phyloP scores from a whole-genome alignment of 2,888 invertebrate species.

The Cephus runcator region DNA sequence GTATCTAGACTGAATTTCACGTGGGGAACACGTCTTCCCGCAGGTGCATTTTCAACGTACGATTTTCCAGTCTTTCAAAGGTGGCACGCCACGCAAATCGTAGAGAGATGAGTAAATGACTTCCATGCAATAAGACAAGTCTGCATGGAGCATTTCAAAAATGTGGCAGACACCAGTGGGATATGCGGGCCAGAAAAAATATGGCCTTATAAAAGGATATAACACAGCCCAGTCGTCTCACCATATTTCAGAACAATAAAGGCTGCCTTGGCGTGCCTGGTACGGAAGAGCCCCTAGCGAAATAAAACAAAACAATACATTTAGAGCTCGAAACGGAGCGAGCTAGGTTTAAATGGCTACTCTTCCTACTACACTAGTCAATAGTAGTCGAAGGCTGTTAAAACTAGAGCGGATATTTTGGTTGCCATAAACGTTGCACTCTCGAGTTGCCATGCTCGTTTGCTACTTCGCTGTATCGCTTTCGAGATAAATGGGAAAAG shows the following conservation, averaged over 20 bases:
- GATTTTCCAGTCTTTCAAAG: neutral
- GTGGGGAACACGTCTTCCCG: neutral
- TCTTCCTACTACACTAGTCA: constrained; percentile 14
- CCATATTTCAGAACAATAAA: constrained; percentile 48
- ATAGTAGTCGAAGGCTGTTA: constrained; percentile 42
- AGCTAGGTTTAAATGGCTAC: constrained; percentile 33
- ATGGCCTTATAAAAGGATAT: constrained; percentile 17
- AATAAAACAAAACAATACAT: constrained; percentile 58
- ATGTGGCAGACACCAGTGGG: neutral
- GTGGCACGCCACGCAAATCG: neutral
- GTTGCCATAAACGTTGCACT: constrained; percentile 37
- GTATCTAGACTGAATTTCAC: neutral
- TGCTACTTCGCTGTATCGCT: constrained; percentile 40
- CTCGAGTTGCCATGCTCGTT: constrained; percentile 36
- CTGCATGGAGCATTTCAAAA: neutral
- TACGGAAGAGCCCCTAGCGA: constrained; percentile 42
- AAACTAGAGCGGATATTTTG: constrained; percentile 56
- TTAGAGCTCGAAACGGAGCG: constrained; percentile 34
- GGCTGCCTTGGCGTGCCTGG: constrained; percentile 43
- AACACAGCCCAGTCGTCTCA: constrained; percentile 16
- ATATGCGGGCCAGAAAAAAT: constrained; percentile 2
- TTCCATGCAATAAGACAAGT: neutral
- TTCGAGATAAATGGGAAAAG: constrained; percentile 52
- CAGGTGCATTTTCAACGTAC: neutral
- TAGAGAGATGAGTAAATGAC: neutral